Conservation (phyloP, 2,888 invertebrate species). For the Torymus tubicola region DNA sequence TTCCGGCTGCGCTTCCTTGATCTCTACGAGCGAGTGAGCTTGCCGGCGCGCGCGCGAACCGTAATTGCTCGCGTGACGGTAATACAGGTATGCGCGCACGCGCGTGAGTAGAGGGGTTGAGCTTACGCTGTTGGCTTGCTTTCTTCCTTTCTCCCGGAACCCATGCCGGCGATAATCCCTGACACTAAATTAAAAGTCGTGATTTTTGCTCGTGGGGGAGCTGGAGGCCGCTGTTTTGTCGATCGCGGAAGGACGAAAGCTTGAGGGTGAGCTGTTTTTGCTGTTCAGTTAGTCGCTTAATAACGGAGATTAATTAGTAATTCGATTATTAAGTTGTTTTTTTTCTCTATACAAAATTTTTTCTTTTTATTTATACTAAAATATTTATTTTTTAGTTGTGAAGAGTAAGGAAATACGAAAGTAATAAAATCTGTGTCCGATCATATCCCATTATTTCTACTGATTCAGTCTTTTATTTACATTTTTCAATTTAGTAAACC, state of each 20-base stretch:
- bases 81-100: conserved; percentile 71
- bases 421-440: too few relatives aligned
- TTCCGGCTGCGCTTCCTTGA: conserved; percentile 59
- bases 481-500: too few relatives aligned
- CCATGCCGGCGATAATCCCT: conserved; percentile 26
- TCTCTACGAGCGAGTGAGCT: conserved; percentile 35
- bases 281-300: too few relatives aligned
- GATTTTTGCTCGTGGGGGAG: conserved; percentile 31
- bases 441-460: too few relatives aligned
- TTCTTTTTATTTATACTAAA: too few relatives aligned
- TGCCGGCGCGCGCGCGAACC: conserved; percentile 59
- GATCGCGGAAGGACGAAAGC: conserved; percentile 17
- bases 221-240: conserved; percentile 46
- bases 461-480: too few relatives aligned
- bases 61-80: conserved; percentile 76
- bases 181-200: conserved; percentile 11
- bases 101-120: conserved; percentile 47
- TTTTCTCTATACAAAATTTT: too few relatives aligned
- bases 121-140: background rate
- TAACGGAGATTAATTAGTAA: too few relatives aligned
- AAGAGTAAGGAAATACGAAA: too few relatives aligned
- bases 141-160: background rate
- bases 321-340: too few relatives aligned
- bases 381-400: too few relatives aligned
- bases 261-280: too few relatives aligned